Evolutionary conservation across 2,113 vertebrate species (phyloP).

Genomic region (Seriola dumerili): DNA sequence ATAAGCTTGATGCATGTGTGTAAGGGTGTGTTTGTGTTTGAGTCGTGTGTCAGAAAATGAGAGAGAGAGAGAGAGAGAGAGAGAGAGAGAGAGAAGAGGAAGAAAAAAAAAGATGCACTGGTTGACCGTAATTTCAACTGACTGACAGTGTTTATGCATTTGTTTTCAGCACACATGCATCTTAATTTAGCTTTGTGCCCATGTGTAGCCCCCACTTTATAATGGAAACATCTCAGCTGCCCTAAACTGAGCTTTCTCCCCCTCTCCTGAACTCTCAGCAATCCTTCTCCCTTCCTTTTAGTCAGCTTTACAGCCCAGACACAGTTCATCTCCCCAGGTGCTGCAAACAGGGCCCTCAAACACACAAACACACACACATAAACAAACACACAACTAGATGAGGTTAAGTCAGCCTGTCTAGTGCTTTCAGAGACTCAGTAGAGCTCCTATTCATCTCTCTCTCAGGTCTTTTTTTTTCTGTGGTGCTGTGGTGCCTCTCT

Average conservation of each 20-base stretch:
- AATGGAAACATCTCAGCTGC: conserved; percentile 32
- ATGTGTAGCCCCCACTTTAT: conserved; percentile 8
- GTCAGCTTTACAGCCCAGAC: conserved; percentile 33
- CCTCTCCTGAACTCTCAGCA: conserved; percentile 27
- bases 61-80: background rate
- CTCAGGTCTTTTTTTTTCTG: background rate
- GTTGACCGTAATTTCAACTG: conserved; percentile 54
- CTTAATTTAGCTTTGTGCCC: conserved; percentile 41
- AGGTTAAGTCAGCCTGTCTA: conserved; percentile 40
- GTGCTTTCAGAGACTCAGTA: conserved; percentile 11
- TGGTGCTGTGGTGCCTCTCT: background rate
- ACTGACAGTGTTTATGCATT: conserved; percentile 34
- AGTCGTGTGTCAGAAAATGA: background rate
- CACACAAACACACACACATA: background rate
- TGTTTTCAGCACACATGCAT: conserved; percentile 29
- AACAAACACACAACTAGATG: background rate
- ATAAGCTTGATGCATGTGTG: background rate
- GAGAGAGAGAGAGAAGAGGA: background rate
- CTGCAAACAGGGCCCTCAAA: conserved; percentile 2
- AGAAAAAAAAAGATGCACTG: background rate
- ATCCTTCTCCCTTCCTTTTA: conserved; percentile 23
- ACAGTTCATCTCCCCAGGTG: conserved; percentile 24
- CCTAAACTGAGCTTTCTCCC: conserved; percentile 6
- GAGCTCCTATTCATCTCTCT: conserved; percentile 11
- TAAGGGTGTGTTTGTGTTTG: conserved; percentile 12